Base-by-base conservation (phyloP, 2,888 invertebrate species). In the Apamea monoglypha region DNA sequence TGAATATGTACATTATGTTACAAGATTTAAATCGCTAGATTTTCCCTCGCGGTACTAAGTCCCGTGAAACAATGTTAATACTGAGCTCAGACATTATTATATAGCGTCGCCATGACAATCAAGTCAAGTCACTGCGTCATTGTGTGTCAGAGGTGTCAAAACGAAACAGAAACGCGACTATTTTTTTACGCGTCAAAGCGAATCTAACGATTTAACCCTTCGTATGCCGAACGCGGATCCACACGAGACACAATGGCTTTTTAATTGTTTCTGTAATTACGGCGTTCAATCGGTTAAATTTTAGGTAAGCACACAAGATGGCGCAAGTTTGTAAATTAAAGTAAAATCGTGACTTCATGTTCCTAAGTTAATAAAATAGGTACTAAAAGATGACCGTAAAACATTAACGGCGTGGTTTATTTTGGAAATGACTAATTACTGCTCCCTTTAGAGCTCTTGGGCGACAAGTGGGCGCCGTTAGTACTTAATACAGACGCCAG, bases 401-500 rank as follows among this genome's bases (percentile, higher is more conserved):
- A 68, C 47, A 73, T 61, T 66, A 56, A 75, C 18, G 14, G 69
- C 32, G n/a, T 73, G 69, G 77, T 84, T 82, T 76, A 82, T 82
- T 77, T 81, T 78, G n/a, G 77, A 36, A 84, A 72, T 82, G 59
- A 78, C 75, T 82, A 84, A 86, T 85, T 82, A 78, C 47, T 74
- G 12, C 75, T 74, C 18, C 50, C 29, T 85, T 74, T 74, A 76
- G 32, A 67, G 63, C 73, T 71, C 69, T 85, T 69, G 1, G n/a
- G 61, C 44, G 86, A 63, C 66, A 76, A 77, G 72, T 84, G 18
- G 72, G 56, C 59, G 74, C 47, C 53, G 7, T 36, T 29, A 29
- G 29, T 44, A 82, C n/a, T 82, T 59, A 36, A 59, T 56, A 40
- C 40, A 40, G 40, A 40, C 7, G 40, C 40, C 40, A 40, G 40